phyloP scores from a whole-genome alignment of 2,113 vertebrate species.

The Oreochromis niloticus region DNA sequence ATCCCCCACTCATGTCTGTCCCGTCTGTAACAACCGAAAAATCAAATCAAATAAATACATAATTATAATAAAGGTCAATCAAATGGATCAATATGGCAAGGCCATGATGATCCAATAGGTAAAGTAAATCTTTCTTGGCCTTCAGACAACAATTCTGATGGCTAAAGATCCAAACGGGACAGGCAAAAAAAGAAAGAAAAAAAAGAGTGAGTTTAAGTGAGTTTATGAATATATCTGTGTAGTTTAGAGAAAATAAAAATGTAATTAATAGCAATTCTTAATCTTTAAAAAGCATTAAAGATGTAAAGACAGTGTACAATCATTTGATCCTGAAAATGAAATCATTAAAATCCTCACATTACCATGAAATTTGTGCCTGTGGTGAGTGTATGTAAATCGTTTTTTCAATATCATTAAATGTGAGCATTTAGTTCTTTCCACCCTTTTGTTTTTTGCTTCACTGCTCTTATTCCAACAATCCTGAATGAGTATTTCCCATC shows the following conservation, averaged over 20 bases:
- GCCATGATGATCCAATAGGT: too few species aligned
- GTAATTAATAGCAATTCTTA: not conserved
- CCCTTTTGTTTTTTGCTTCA: not conserved
- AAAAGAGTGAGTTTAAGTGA: not conserved
- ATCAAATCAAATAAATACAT: too few species aligned
- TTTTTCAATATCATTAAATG: not conserved
- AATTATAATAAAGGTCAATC: too few species aligned
- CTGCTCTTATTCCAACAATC: not conserved
- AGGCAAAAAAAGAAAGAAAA: too few species aligned
- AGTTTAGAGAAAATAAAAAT: not conserved
- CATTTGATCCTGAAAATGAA: not conserved
- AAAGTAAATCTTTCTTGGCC: too few species aligned
- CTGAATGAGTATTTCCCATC: not conserved
- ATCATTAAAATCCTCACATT: not conserved
- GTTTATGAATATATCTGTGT: not conserved
- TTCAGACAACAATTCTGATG: too few species aligned
- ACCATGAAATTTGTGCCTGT: not conserved
- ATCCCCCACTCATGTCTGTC: too few species aligned
- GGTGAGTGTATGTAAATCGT: not conserved
- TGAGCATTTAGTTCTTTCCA: not conserved
- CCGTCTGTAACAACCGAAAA: too few species aligned
- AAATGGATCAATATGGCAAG: too few species aligned
- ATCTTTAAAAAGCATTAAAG: not conserved
- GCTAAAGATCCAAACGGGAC: too few species aligned
- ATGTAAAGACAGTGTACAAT: accelerated